Conservation (phyloP, 1,140 invertebrate species). For the Gonatopus flavifemur region DNA sequence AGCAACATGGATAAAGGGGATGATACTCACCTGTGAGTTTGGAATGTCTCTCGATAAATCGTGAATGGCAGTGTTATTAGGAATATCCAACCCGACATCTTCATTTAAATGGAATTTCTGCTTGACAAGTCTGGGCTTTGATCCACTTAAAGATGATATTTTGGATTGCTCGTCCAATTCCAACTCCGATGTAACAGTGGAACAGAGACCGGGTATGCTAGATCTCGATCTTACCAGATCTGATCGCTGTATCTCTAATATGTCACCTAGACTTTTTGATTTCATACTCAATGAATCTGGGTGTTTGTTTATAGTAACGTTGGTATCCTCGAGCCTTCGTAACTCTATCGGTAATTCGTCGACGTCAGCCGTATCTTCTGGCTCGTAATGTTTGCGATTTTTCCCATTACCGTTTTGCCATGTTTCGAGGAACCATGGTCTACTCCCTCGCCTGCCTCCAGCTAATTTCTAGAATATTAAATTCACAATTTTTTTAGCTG, state of each 20-base stretch:
- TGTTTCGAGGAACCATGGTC: constrained; percentile 79
- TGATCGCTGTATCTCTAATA: constrained; percentile 68
- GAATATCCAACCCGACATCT: constrained; percentile 38
- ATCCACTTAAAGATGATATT: constrained; percentile 37
- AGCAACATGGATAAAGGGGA: neutral
- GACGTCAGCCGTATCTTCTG: constrained; percentile 66
- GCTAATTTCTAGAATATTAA: constrained; percentile 68
- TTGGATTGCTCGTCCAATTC: constrained; percentile 37
- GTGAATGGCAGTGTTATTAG: constrained; percentile 50
- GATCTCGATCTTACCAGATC: constrained; percentile 73
- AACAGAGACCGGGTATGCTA: constrained; percentile 69
- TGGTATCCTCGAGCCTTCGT: constrained; percentile 78
- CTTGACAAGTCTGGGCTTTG: constrained; percentile 47
- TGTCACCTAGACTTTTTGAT: constrained; percentile 79
- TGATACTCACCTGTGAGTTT: constrained; percentile 37
- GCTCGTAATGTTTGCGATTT: constrained; percentile 60
- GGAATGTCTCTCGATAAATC: constrained; percentile 43
- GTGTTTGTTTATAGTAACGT: constrained; percentile 58
- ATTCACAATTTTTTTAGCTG: neutral
- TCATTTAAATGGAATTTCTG: constrained; percentile 47
- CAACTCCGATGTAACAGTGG: constrained; percentile 41
- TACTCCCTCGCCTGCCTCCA: constrained; percentile 65
- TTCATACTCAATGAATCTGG: constrained; percentile 64
- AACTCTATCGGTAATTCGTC: constrained; percentile 86
- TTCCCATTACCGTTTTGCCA: constrained; percentile 64